Conservation (phyloP, 2,113 vertebrate genomes). For the Desmodus rotundus region DNA sequence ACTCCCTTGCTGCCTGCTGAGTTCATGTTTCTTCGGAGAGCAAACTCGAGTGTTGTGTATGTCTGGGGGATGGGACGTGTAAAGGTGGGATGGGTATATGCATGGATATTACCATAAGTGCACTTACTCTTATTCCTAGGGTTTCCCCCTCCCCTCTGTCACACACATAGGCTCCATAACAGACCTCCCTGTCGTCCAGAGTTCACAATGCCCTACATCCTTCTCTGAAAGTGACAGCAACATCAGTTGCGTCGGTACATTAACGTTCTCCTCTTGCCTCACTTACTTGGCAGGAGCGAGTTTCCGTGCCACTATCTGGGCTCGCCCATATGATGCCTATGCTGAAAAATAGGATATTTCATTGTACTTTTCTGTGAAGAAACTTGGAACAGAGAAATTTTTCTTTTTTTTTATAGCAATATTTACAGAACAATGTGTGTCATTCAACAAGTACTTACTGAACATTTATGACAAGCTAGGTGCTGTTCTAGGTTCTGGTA, state of each 20-base stretch:
- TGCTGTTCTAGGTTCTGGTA: neutral
- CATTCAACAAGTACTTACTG: neutral
- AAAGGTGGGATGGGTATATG: fast-evolving
- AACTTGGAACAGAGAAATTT: neutral
- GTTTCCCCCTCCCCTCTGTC: neutral
- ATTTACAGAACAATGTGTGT: neutral
- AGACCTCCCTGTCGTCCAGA: too few species aligned
- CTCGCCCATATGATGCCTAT: neutral
- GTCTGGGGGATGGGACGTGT: too few species aligned
- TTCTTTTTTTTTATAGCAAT: neutral
- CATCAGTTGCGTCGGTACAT: neutral
- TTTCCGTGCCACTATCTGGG: neutral
- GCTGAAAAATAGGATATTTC: neutral
- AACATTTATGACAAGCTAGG: neutral
- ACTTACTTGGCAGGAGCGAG: neutral
- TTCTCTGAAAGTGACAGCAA: neutral
- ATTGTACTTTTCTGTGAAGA: neutral
- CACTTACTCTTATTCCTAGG: too few species aligned
- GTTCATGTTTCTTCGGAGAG: neutral
- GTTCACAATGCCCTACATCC: neutral
- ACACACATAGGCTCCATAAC: neutral
- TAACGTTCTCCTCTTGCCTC: neutral
- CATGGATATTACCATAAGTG: neutral
- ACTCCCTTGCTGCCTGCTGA: fast-evolving
- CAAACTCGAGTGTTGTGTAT: neutral